Evolutionary conservation across 2,888 invertebrate genomes (phyloP), one percentile per base, ranked within the genome.

Genomic region (Tipula lateralis): DNA sequence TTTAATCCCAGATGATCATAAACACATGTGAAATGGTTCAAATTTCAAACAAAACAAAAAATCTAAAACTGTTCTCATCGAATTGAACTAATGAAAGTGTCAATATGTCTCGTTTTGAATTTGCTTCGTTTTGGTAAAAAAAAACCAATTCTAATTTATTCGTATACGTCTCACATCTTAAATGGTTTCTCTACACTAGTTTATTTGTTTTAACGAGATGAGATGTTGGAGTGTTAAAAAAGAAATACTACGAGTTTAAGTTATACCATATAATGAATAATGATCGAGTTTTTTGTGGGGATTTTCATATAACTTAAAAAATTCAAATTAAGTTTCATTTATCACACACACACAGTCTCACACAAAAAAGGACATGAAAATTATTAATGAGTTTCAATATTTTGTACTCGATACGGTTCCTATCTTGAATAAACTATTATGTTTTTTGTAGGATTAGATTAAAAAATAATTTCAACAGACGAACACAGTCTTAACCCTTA

Each of bases 251-350:
- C 9, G 19, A 66, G 12, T 66, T n/a, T n/a, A n/a, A n/a, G n/a
- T n/a, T n/a, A n/a, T n/a, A n/a, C n/a, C n/a, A n/a, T n/a, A 66
- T 66, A 66, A 66, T 66, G 66, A 66, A 66, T 66, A 66, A 66
- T 66, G 66, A 24, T 13, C 39, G 13, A 2, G 24, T 66, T 66
- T 66, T 66, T 66, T n/a, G n/a, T n/a, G n/a, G n/a, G 24, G 24
- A 66, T 24, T 24, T 24, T 66, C 66, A 24, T 66, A 24, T 66
- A 66, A 66, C 24, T 66, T 66, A 66, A 66, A 44, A 66, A 24
- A 66, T 50, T 24, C 66, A 66, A 66, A 66, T 66, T 66, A 66
- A 66, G 66, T 66, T 66, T 66, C 66, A 66, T 66, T 66, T 66
- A 24, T 66, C 66, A 66, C 66, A 24, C 24, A 66, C 24, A 50